Evolutionary conservation across 2,113 vertebrate genomes (phyloP).

Genomic region (Vulpes vulpes): DNA sequence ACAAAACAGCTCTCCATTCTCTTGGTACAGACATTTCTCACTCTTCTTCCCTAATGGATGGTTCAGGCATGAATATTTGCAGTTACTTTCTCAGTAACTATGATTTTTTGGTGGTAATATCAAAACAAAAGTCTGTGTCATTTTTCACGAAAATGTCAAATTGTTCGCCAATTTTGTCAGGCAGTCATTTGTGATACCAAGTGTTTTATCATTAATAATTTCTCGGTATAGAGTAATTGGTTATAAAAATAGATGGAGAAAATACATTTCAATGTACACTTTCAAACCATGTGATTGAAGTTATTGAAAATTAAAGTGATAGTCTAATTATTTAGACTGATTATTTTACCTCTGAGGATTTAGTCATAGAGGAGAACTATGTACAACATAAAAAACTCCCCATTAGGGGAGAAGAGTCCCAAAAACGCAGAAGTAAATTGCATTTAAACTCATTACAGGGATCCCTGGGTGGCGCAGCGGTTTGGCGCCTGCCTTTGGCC

Average conservation of each 20-base stretch:
- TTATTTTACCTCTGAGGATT: slow-evolving; percentile 21
- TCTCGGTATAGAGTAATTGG: neutral
- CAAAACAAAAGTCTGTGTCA: neutral
- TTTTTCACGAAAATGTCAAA: slow-evolving; percentile 17
- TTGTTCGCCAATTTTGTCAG: neutral
- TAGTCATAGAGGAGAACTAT: neutral
- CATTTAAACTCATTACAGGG: neutral
- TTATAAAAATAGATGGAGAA: slow-evolving; percentile 26
- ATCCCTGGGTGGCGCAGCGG: too few species aligned
- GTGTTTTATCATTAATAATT: slow-evolving; percentile 56
- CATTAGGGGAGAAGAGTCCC: neutral
- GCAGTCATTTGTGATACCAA: neutral
- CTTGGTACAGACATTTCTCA: neutral
- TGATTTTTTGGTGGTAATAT: neutral
- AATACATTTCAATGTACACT: neutral
- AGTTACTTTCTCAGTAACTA: neutral
- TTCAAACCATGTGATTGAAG: neutral
- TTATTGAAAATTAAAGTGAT: neutral
- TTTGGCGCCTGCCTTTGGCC: too few species aligned
- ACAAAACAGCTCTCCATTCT: neutral
- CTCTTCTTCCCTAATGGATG: neutral
- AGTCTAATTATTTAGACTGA: neutral
- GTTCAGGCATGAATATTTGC: neutral
- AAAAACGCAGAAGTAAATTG: slow-evolving; percentile 23
- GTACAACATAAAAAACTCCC: neutral